Evolutionary conservation across 2,797 vertebrate genomes (phyloP).

Genomic region (Monodelphis domestica): DNA sequence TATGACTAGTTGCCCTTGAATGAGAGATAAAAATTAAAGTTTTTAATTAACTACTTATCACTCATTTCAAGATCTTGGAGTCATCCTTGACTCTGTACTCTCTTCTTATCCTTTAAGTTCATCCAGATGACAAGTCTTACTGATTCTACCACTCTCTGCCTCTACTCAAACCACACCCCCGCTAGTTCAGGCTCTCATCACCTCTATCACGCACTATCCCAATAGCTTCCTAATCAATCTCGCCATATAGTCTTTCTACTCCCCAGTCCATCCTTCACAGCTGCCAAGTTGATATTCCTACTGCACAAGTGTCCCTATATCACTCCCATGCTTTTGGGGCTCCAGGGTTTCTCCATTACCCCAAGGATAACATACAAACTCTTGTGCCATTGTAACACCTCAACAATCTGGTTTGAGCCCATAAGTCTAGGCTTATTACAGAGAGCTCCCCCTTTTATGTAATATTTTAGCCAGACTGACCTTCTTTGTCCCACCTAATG

Average conservation of each 20-base stretch:
- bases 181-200: neutral
- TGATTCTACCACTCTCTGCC: neutral
- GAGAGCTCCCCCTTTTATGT: neutral
- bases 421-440: neutral
- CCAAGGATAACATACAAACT: neutral
- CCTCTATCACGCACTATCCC: neutral
- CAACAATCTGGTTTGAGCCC: neutral
- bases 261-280: neutral
- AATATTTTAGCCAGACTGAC: neutral
- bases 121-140: neutral
- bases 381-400: neutral
- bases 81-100: neutral
- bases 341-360: neutral
- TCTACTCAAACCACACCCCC: neutral
- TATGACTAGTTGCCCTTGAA: neutral
- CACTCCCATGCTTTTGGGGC: neutral
- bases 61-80: neutral
- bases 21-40: slow-evolving; percentile 15
- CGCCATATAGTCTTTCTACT: neutral
- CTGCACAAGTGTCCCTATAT: neutral
- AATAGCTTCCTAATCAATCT: neutral
- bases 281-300: neutral
- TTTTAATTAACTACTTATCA: neutral
- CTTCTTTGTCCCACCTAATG: neutral
- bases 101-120: neutral